Conservation (phyloP, 2,888 invertebrate genomes). For the Thecocarcelia acutangulata region DNA sequence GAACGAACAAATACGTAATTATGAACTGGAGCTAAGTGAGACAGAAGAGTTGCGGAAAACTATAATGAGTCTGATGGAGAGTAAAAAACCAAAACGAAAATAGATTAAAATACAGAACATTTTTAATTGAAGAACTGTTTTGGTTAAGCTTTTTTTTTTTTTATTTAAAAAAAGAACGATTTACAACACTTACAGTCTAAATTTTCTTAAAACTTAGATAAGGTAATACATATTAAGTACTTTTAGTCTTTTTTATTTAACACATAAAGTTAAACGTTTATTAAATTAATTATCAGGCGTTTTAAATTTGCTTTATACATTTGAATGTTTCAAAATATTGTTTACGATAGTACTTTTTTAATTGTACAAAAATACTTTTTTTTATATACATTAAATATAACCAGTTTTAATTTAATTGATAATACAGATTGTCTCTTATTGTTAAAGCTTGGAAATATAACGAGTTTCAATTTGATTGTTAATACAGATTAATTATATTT, state of each 20-base stretch:
- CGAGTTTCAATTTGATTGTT: too few species aligned
- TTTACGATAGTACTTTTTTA: slow-evolving; percentile 47
- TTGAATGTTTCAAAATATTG: slow-evolving; percentile 11
- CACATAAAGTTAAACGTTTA: slow-evolving; percentile 28
- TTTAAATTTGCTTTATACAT: slow-evolving; percentile 28
- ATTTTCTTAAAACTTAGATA: slow-evolving; percentile 63
- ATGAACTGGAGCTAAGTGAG: slow-evolving; percentile 79
- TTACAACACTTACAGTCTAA: slow-evolving; percentile 47
- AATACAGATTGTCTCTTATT: too few species aligned
- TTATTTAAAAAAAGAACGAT: slow-evolving; percentile 42
- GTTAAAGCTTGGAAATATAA: too few species aligned
- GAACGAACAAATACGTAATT: slow-evolving; percentile 78
- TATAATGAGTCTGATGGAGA: slow-evolving; percentile 80
- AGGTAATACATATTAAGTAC: slow-evolving; percentile 61
- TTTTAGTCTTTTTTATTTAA: slow-evolving; percentile 41
- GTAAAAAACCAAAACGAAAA: slow-evolving; percentile 80
- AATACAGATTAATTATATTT: neutral
- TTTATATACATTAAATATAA: slow-evolving; percentile 40
- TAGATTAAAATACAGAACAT: slow-evolving; percentile 7
- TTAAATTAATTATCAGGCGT: slow-evolving; percentile 18
- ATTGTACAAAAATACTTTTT: slow-evolving; percentile 49
- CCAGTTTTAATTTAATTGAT: too few species aligned
- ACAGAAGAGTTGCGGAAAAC: slow-evolving; percentile 80
- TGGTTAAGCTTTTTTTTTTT: slow-evolving; percentile 29
- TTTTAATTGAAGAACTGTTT: slow-evolving; percentile 37